Base-by-base conservation (phyloP, 2,113 vertebrate species). In the Podarcis cretensis region DNA sequence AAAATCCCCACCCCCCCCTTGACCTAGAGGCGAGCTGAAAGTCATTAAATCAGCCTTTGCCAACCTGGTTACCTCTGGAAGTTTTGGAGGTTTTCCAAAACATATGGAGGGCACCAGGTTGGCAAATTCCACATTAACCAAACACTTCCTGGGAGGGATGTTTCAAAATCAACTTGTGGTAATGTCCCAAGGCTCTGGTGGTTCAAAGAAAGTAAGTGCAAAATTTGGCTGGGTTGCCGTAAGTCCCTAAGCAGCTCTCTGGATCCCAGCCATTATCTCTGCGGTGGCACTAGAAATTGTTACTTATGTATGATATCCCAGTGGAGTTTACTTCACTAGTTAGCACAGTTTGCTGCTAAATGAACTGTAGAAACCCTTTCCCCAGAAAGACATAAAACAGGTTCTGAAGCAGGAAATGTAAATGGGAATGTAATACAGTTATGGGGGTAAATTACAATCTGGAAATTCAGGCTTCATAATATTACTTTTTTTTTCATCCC, bases 301-400 rank as follows among this genome's bases (percentile, higher is more conserved):
- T 68, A 4, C 43, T 86, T 86, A 13, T 71, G 6, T 80, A 27
- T n/a, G 59, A 12, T 69, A 35, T 68, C 25, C 59, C 71, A n/a
- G 30, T 82, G 89, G 71, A n/a, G 13, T 75, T 83, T 86, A 68
- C 66, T 82, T 68, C 59, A 37, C 57, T 71, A 66, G 37, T 76
- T 76, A 86, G 76, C 71, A 57, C 32, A 30, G 40, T 86, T 81
- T 54, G 32, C 23, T 68, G 78, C 40, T 76, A 82, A 86, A 86
- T 82, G 68, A 85, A 74, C 76, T 65, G 30, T 71, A 23, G 78
- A 68, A 75, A 21, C 1, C 40, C 16, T 25, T 69, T 59, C 5
- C 40, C 25, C 40, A 85, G 68, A 6, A 30, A 37, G 37, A 54
- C 35, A 66, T 12, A 75, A 80, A 86, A 89, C 20, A 10, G 25